phyloP scores from a whole-genome alignment of 53 echinoderm and acorn worm species.

The Arbacia lixula region DNA sequence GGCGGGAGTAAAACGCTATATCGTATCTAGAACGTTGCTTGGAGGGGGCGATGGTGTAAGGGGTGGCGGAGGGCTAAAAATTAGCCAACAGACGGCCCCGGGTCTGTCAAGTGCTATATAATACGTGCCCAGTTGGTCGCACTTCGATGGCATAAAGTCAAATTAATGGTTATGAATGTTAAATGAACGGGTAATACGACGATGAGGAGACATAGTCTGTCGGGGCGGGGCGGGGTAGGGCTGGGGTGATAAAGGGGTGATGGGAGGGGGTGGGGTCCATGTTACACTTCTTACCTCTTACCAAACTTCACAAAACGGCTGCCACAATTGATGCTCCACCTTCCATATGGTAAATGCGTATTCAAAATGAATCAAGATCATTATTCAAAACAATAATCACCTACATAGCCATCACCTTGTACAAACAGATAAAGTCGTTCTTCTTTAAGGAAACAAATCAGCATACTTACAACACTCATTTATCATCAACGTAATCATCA shows the following conservation, averaged over 20 bases:
- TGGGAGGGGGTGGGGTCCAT: neutral
- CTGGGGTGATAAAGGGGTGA: neutral
- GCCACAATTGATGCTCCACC: too few relatives aligned
- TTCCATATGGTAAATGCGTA: too few relatives aligned
- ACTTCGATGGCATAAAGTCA: conserved; percentile 4
- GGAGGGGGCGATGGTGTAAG: neutral
- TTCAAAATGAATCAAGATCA: too few relatives aligned
- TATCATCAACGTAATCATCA: too few relatives aligned
- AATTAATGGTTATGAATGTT: conserved; percentile 62
- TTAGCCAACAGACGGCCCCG: conserved; percentile 36
- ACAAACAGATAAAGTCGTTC: too few relatives aligned
- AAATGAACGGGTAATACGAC: conserved; percentile 55
- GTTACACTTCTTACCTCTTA: too few relatives aligned
- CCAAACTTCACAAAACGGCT: too few relatives aligned
- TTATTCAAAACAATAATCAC: too few relatives aligned
- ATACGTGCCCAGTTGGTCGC: conserved; percentile 46
- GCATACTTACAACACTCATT: too few relatives aligned
- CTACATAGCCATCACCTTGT: too few relatives aligned
- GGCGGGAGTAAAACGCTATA: neutral
- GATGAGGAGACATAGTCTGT: too few relatives aligned
- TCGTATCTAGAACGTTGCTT: conserved; percentile 33
- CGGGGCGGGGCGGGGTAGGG: neutral
- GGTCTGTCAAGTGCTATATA: conserved; percentile 25
- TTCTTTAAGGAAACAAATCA: too few relatives aligned
- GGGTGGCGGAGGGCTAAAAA: neutral